Conservation (phyloP, 2,797 vertebrate species). For the Acropternis orthonyx region DNA sequence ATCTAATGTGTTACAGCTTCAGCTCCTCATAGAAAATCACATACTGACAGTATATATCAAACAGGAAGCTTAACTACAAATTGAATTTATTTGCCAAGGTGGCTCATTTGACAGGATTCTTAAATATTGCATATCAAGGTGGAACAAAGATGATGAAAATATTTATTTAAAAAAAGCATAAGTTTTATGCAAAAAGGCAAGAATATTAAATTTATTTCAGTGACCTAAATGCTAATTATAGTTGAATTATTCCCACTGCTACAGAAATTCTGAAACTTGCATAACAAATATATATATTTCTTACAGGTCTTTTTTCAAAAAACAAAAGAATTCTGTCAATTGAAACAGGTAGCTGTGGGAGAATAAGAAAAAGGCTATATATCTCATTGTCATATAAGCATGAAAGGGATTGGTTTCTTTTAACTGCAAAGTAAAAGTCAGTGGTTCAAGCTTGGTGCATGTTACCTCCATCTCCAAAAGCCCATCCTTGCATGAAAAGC, state of each 20-base stretch:
- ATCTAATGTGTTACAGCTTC: not conserved
- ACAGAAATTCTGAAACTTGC: not conserved
- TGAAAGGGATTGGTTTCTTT: not conserved
- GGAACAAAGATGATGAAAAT: not conserved
- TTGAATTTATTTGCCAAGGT: not conserved
- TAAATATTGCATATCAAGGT: not conserved
- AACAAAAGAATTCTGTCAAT: not conserved
- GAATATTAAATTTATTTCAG: not conserved
- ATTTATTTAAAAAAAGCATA: not conserved
- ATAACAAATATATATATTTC: not conserved
- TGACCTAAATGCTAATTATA: not conserved
- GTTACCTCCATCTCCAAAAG: not conserved
- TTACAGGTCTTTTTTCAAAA: not conserved
- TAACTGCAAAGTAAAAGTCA: not conserved
- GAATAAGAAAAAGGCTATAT: not conserved
- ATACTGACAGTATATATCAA: fast-evolving
- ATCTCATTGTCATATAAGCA: not conserved
- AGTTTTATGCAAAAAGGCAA: not conserved
- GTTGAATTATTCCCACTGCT: not conserved
- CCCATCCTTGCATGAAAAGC: not conserved
- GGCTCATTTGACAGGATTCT: not conserved
- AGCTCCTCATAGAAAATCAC: not conserved
- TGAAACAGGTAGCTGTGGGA: not conserved
- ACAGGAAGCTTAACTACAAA: not conserved
- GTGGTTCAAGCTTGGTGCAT: not conserved